Conservation (phyloP, 2,797 vertebrate genomes). For the Phrynocephalus forsythii region DNA sequence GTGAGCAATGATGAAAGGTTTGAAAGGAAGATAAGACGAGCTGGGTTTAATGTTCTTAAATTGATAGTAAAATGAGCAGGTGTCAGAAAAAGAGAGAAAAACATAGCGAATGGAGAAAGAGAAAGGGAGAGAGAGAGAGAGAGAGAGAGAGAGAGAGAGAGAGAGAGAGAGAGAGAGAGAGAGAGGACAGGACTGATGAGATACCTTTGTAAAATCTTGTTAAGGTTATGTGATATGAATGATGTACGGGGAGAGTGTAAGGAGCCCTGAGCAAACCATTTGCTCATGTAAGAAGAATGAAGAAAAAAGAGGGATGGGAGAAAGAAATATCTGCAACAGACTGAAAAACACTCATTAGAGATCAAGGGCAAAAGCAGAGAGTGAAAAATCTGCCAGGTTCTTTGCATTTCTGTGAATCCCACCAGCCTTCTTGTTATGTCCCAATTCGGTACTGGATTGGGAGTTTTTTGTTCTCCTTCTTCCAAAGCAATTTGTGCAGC, state of each 20-base stretch:
- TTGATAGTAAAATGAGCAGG: conserved; percentile 43
- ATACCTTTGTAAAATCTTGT: conserved; percentile 34
- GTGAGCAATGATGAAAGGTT: conserved; percentile 1
- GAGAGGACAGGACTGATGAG: conserved; percentile 24
- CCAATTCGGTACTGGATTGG: background rate
- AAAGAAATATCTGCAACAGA: background rate
- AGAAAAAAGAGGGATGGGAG: background rate
- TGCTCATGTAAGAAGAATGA: conserved; percentile 2
- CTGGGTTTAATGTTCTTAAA: conserved; percentile 29
- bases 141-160: background rate
- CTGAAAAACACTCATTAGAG: conserved; percentile 14
- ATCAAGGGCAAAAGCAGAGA: conserved; percentile 1
- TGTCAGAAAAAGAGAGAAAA: conserved; percentile 29
- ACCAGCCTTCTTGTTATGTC: background rate
- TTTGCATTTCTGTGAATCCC: background rate
- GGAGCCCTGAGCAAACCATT: conserved; percentile 25
- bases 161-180: background rate
- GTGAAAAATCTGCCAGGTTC: background rate
- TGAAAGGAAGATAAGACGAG: conserved; percentile 22
- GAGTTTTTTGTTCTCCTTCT: background rate
- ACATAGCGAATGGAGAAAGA: background rate
- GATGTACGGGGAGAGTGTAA: conserved; percentile 19
- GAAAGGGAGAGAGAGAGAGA: background rate
- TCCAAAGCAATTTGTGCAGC: background rate
- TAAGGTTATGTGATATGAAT: conserved; percentile 30